A percentile compares a stretch with the other conserved stretches of the same genome.
Evolutionary conservation across 2,113 vertebrate genomes (phyloP).

Genomic region (Acanthisitta chloris): DNA sequence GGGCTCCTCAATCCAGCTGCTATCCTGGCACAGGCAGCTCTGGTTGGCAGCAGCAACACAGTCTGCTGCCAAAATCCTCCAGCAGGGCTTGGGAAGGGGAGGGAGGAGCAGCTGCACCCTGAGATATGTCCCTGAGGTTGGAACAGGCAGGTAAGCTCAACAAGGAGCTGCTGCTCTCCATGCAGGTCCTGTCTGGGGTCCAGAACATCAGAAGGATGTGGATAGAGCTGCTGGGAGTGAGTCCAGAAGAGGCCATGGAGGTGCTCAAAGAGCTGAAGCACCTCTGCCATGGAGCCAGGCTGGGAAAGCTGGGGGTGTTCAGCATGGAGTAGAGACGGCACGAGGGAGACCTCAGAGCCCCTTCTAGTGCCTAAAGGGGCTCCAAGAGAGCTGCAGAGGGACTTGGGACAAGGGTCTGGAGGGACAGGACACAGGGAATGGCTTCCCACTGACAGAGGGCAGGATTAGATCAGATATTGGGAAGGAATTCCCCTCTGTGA

Average conservation of each 20-base stretch:
- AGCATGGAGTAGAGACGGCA: not conserved
- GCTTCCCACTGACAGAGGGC: not conserved
- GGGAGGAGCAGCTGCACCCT: not conserved
- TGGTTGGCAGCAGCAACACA: not conserved
- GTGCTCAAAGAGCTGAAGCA: not conserved
- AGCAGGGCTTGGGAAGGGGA: not conserved
- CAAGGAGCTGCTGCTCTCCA: not conserved
- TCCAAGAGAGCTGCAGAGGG: not conserved
- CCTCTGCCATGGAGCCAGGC: not conserved
- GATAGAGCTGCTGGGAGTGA: not conserved
- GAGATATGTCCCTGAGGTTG: rapidly evolving
- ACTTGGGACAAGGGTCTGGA: not conserved
- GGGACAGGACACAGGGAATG: not conserved
- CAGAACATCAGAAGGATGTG: rapidly evolving
- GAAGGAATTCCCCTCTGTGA: not conserved
- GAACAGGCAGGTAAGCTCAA: not conserved
- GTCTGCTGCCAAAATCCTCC: not conserved
- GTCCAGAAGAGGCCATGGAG: not conserved
- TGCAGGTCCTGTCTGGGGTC: not conserved
- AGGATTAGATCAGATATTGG: not conserved
- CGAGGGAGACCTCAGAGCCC: not conserved
- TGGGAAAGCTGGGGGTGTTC: not conserved
- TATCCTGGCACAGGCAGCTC: not conserved
- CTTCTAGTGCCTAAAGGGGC: rapidly evolving
- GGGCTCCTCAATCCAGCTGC: not conserved